A percentile compares a stretch with the other conserved stretches of the same genome.
These are phyloP conservation scores for Zhuqinia jingwanae DNA, from an alignment of 2,888 invertebrate genomes.

Conservation along the genomic window DNA sequence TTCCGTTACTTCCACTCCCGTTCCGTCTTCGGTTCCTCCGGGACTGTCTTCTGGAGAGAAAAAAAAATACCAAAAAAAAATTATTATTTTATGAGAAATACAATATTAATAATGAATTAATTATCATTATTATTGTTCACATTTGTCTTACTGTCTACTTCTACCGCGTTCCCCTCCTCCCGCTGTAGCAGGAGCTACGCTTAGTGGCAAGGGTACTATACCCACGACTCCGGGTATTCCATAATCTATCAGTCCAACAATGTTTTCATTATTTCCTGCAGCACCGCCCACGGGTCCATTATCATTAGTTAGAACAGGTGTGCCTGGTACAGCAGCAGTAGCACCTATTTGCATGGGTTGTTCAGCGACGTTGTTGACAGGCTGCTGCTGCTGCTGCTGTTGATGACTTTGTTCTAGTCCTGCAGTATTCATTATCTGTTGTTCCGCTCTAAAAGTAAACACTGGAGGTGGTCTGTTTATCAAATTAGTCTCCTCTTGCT, in stretches of 20 bases:
- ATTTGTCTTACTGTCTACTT: constrained; percentile 27
- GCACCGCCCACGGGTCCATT: neutral
- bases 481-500: neutral
- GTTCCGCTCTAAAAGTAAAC: constrained; percentile 47
- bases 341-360: neutral
- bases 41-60: constrained; percentile 31
- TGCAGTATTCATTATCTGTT: constrained; percentile 10
- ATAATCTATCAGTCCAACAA: neutral
- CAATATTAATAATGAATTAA: too few species aligned
- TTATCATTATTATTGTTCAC: too few species aligned
- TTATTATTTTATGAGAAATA: too few species aligned
- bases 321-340: neutral
- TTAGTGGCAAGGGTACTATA: neutral
- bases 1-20: constrained; percentile 10
- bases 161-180: constrained; percentile 10
- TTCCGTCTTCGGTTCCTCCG: constrained; percentile 35
- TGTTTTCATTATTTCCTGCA: neutral
- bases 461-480: constrained; percentile 50
- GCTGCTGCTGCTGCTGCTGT: constrained; percentile 3
- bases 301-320: neutral
- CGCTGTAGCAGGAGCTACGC: neutral
- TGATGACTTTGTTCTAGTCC: too few species aligned
- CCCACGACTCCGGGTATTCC: neutral
- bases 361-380: neutral
- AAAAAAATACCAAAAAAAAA: too few species aligned